Evolutionary conservation across 2,797 vertebrate genomes (phyloP).

Genomic region (Nasua narica): DNA sequence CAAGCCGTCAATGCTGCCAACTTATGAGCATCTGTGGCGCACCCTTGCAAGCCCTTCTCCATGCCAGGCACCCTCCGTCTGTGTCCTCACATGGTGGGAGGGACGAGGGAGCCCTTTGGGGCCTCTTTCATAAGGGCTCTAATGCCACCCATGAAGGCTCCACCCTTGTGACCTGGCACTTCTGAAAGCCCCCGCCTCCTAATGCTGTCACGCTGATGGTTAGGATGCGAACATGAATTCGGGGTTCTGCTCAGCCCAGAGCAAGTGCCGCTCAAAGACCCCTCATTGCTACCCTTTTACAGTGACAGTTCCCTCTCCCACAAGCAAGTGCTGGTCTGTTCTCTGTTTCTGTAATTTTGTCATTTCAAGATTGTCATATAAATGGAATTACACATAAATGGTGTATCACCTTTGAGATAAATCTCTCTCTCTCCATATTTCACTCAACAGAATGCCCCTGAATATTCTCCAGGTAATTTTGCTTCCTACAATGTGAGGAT

Average conservation of each 20-base stretch:
- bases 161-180: not conserved
- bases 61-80: rapidly evolving
- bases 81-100: not conserved
- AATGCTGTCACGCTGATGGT: not conserved
- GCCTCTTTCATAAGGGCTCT: not conserved
- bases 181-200: not conserved
- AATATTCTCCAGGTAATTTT: not conserved
- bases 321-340: not conserved
- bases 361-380: not conserved
- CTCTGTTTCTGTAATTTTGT: not conserved
- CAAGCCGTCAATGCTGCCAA: not conserved
- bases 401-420: not conserved
- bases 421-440: too few species aligned
- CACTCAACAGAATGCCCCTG: not conserved
- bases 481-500: rapidly evolving
- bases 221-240: not conserved
- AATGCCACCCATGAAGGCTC: not conserved
- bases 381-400: not conserved
- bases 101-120: rapidly evolving
- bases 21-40: rapidly evolving
- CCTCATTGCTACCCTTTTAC: not conserved
- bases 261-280: too few species aligned
- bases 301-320: not conserved
- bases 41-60: rapidly evolving
- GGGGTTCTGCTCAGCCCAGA: not conserved